Percentiles rank a stretch among this genome's conserved stretches.
phyloP scores from a whole-genome alignment of 2,888 invertebrate genomes.

The Clivina fossor region DNA sequence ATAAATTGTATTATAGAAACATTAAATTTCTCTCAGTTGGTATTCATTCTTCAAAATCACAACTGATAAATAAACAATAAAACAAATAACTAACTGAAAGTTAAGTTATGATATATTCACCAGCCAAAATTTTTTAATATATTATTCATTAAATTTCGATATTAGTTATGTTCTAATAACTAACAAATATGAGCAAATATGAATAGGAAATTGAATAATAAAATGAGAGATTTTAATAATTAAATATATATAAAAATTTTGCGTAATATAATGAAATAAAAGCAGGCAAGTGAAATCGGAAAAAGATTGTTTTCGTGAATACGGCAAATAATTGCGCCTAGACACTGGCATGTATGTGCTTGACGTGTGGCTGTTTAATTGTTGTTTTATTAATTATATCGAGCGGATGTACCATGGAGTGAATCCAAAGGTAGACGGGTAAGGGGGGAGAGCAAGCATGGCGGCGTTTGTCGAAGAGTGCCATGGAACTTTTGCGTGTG shows the following conservation, averaged over 20 bases:
- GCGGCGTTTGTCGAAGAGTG: constrained; percentile 38
- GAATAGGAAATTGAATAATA: not conserved
- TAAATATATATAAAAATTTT: constrained; percentile 4
- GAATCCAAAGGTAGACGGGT: constrained; percentile 45
- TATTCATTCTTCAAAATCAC: too few relatives aligned
- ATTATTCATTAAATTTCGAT: too few relatives aligned
- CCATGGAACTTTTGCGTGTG: constrained; percentile 7
- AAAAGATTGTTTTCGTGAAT: constrained; percentile 18
- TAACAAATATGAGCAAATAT: not conserved
- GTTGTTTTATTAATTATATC: constrained; percentile 27
- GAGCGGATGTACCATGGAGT: constrained; percentile 40
- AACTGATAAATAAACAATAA: too few relatives aligned
- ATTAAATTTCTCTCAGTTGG: too few relatives aligned
- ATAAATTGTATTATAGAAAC: too few relatives aligned
- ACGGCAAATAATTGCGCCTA: constrained; percentile 4
- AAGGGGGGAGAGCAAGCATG: constrained; percentile 44
- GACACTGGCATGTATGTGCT: not conserved
- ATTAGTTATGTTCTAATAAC: too few relatives aligned
- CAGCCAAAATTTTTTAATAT: too few relatives aligned
- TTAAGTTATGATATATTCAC: too few relatives aligned
- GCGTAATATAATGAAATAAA: constrained; percentile 11
- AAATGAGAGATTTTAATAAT: not conserved
- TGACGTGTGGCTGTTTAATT: constrained; percentile 28
- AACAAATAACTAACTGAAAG: too few relatives aligned
- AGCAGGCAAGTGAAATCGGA: constrained; percentile 15